A percentile compares a stretch with the other conserved stretches of the same genome.
Evolutionary conservation across 2,888 invertebrate genomes (phyloP).

Genomic region (Dasysyrphus tricinctus): DNA sequence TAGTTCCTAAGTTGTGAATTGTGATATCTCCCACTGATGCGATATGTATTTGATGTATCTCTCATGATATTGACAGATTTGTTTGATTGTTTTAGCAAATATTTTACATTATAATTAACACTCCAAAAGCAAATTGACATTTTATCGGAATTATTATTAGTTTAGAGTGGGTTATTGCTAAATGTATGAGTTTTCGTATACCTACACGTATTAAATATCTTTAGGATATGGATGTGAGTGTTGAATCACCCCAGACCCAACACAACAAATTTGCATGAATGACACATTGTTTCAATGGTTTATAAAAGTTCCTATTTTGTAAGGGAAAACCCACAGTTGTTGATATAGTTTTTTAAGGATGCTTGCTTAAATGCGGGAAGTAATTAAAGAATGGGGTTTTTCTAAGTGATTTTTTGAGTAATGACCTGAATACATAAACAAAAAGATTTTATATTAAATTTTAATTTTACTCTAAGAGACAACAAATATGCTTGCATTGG

Average conservation of each 20-base stretch:
- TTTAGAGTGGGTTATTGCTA: not conserved
- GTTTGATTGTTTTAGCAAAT: not conserved
- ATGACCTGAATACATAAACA: conserved; percentile 6
- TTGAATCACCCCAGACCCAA: not conserved
- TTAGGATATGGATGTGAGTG: not conserved
- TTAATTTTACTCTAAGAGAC: no score
- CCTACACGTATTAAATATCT: not conserved
- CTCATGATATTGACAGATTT: not conserved
- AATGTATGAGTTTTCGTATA: not conserved
- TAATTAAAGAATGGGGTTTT: conserved; percentile 7
- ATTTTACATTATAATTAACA: conserved; percentile 6
- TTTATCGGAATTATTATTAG: not conserved
- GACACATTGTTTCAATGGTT: not conserved
- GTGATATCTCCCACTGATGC: not conserved
- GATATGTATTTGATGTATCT: not conserved
- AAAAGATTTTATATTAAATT: not conserved
- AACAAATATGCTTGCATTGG: no score
- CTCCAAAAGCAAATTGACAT: conserved; percentile 12
- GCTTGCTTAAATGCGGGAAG: not conserved
- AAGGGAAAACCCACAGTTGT: not conserved
- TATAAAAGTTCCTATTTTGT: not conserved
- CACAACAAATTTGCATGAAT: not conserved
- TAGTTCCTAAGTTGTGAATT: not conserved
- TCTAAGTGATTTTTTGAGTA: not conserved
- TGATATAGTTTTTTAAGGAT: not conserved